Evolutionary conservation across 2,888 invertebrate species (phyloP).

Genomic region (Phaedon cochleariae): DNA sequence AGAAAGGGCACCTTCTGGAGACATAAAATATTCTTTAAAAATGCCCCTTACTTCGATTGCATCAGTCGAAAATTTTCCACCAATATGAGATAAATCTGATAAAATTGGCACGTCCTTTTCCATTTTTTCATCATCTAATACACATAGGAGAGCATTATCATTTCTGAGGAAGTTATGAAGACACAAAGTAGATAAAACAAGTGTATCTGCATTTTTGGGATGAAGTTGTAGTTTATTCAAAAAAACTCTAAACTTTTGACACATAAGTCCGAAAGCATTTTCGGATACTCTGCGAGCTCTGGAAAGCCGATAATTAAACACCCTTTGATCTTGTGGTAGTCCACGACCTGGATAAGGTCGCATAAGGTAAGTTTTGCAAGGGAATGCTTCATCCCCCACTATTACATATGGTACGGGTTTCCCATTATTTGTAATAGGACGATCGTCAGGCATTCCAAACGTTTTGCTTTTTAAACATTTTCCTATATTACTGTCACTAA

Average conservation of each 20-base stretch:
- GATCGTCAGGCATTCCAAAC: slow-evolving; percentile 33
- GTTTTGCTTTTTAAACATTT: slow-evolving; percentile 32
- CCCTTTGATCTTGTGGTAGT: slow-evolving; percentile 19
- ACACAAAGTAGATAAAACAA: slow-evolving; percentile 18
- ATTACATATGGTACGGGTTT: slow-evolving; percentile 42
- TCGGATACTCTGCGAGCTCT: too few relatives aligned
- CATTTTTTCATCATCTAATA: slow-evolving; percentile 27
- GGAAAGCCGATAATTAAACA: slow-evolving; percentile 11
- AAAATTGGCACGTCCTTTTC: slow-evolving; percentile 27
- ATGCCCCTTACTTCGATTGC: slow-evolving; percentile 21
- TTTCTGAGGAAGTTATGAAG: slow-evolving; percentile 23
- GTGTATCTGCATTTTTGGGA: neutral
- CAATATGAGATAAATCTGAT: slow-evolving; percentile 22
- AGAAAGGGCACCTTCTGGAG: slow-evolving; percentile 24
- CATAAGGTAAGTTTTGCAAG: slow-evolving; percentile 40
- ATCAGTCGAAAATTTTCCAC: slow-evolving; percentile 28
- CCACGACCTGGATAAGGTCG: slow-evolving; percentile 39
- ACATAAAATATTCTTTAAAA: slow-evolving; percentile 31
- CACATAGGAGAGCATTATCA: slow-evolving; percentile 15
- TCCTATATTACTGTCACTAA: slow-evolving; percentile 37
- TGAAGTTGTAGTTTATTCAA: neutral
- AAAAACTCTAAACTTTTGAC: neutral
- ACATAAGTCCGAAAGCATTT: neutral
- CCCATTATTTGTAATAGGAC: slow-evolving; percentile 21
- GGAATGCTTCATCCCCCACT: too few relatives aligned